A percentile compares a stretch with the other conserved stretches of the same genome.
These are phyloP conservation scores for Camponotus floridanus DNA, from an alignment of 1,140 invertebrate species.

Conservation along the genomic window DNA sequence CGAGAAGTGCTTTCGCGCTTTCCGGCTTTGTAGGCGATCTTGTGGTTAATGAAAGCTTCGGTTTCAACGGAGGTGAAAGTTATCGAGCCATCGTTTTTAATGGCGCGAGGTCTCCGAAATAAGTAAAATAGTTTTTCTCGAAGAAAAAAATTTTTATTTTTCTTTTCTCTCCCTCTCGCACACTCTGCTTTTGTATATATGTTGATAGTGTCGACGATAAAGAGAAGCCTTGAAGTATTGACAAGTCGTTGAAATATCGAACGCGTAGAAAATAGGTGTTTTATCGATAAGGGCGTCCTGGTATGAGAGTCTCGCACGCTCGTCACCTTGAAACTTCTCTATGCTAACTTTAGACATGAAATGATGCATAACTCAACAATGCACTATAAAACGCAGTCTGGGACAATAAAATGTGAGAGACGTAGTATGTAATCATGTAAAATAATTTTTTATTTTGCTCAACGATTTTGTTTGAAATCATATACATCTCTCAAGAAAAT, in stretches of 20 bases:
- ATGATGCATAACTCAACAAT: slow-evolving; percentile 54
- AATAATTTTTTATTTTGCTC: background rate
- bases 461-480: background rate
- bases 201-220: slow-evolving; percentile 35
- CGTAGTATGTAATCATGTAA: background rate
- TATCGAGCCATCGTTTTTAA: slow-evolving; percentile 18
- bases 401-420: slow-evolving; percentile 33
- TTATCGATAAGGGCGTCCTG: slow-evolving; percentile 48
- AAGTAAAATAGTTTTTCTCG: slow-evolving; percentile 16
- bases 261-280: slow-evolving; percentile 55
- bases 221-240: slow-evolving; percentile 58
- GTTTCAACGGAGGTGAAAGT: slow-evolving; percentile 17
- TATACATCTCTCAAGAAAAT: too few species aligned
- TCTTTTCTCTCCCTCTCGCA: background rate
- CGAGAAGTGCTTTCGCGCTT: slow-evolving; percentile 33
- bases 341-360: slow-evolving; percentile 58
- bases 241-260: slow-evolving; percentile 61
- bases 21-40: background rate
- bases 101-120: background rate
- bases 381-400: slow-evolving; percentile 40
- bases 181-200: background rate
- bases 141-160: background rate
- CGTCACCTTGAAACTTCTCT: slow-evolving; percentile 61
- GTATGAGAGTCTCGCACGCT: slow-evolving; percentile 37
- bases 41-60: slow-evolving; percentile 16